Conservation (phyloP, 2,113 vertebrate genomes). For the Pterocles gutturalis region DNA sequence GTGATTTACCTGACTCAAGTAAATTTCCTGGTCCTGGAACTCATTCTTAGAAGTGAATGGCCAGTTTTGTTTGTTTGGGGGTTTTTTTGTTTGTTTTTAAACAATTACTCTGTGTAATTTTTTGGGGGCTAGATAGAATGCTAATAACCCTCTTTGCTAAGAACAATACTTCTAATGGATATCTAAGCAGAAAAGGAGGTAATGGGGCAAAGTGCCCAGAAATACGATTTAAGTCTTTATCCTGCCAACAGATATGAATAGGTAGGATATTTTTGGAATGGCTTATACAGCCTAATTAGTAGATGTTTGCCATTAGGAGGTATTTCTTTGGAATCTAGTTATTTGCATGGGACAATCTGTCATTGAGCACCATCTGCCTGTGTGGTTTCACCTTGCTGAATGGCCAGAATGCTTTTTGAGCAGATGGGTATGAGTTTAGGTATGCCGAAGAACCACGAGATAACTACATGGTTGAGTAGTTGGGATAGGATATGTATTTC, state of each 20-base stretch:
- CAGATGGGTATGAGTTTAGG: background rate
- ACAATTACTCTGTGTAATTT: background rate
- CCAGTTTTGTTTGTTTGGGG: background rate
- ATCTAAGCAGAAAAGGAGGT: background rate
- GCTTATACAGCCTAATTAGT: background rate
- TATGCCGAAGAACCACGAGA: background rate
- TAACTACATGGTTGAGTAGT: background rate
- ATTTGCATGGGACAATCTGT: background rate
- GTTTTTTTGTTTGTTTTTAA: background rate
- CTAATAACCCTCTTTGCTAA: background rate
- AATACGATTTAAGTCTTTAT: background rate
- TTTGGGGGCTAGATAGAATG: background rate
- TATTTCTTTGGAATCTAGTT: background rate
- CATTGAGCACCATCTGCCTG: background rate
- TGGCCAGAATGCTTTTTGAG: background rate
- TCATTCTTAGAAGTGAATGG: background rate
- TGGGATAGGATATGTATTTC: background rate
- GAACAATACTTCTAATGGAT: background rate
- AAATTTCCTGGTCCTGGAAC: background rate
- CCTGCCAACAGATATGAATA: background rate
- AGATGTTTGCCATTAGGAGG: background rate
- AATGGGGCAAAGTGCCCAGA: background rate
- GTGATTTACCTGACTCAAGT: background rate
- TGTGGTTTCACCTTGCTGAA: background rate
- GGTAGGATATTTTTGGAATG: background rate